Evolutionary conservation across 2,113 vertebrate genomes (phyloP).

Genomic region (Arenaria interpres): DNA sequence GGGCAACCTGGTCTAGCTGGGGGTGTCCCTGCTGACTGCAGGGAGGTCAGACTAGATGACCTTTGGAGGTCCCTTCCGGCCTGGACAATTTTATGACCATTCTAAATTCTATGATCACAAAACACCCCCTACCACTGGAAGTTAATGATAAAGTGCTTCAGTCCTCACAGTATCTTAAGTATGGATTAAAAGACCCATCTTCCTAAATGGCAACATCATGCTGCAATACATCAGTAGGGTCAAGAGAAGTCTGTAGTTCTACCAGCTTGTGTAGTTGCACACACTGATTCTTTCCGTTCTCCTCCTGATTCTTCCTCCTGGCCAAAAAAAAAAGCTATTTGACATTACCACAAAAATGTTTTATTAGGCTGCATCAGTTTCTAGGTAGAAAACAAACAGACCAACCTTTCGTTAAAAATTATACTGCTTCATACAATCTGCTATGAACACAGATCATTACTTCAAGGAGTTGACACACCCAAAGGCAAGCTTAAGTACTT

Average conservation of each 20-base stretch:
- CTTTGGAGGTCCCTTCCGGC: no score
- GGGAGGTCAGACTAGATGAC: no score
- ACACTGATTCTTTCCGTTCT: not conserved
- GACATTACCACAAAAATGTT: not conserved
- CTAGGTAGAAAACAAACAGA: not conserved
- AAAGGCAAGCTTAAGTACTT: not conserved
- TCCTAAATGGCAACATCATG: not conserved
- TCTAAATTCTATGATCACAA: no score
- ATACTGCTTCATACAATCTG: not conserved
- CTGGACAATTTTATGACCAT: no score
- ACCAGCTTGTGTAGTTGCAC: not conserved
- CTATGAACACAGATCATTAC: not conserved
- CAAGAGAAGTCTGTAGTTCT: not conserved
- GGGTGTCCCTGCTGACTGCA: no score
- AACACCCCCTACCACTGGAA: not conserved
- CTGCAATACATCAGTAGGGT: not conserved
- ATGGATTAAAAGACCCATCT: not conserved
- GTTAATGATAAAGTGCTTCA: not conserved
- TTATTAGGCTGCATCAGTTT: not conserved
- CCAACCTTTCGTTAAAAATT: not conserved
- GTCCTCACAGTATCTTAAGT: not conserved
- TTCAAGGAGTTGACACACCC: not conserved
- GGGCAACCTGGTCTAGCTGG: no score
- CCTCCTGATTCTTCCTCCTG: not conserved
- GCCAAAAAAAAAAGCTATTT: not conserved